Evolutionary conservation across 1,140 invertebrate species (phyloP).

Genomic region (Megalopta genalis): DNA sequence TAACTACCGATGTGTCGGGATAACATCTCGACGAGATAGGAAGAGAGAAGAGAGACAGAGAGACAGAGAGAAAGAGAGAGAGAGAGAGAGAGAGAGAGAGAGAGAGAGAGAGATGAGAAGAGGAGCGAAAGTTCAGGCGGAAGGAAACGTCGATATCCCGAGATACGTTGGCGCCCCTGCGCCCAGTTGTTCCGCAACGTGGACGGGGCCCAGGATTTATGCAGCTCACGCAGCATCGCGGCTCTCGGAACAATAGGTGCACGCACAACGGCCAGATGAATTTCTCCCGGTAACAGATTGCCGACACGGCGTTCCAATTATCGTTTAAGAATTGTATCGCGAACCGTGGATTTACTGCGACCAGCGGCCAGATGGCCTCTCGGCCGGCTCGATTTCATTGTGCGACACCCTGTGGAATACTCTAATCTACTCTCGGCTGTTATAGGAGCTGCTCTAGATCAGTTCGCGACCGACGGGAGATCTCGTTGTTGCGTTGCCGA

Average conservation of each 20-base stretch:
- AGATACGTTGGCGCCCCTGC: not conserved
- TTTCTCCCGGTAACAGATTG: slow-evolving; percentile 15
- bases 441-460: no score
- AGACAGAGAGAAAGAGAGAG: not conserved
- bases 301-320: not conserved
- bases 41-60: not conserved
- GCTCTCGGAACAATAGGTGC: slow-evolving; percentile 36
- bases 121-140: not conserved
- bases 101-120: not conserved
- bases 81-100: not conserved
- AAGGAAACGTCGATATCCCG: slow-evolving; percentile 13
- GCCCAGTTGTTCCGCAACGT: slow-evolving; percentile 13
- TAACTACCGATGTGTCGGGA: not conserved
- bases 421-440: not conserved
- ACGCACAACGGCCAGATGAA: slow-evolving; percentile 38
- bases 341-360: not conserved
- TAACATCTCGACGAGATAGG: not conserved
- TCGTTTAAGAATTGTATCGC: slow-evolving; percentile 5
- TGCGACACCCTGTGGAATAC: not conserved
- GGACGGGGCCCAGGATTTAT: slow-evolving; percentile 47
- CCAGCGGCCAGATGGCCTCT: no score
- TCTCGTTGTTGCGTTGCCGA: no score
- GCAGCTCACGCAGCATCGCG: slow-evolving; percentile 42
- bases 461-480: no score
- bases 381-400: no score